These are phyloP conservation scores for Gryllus longicercus DNA, from an alignment of 2,888 invertebrate genomes.

Conservation along the genomic window DNA sequence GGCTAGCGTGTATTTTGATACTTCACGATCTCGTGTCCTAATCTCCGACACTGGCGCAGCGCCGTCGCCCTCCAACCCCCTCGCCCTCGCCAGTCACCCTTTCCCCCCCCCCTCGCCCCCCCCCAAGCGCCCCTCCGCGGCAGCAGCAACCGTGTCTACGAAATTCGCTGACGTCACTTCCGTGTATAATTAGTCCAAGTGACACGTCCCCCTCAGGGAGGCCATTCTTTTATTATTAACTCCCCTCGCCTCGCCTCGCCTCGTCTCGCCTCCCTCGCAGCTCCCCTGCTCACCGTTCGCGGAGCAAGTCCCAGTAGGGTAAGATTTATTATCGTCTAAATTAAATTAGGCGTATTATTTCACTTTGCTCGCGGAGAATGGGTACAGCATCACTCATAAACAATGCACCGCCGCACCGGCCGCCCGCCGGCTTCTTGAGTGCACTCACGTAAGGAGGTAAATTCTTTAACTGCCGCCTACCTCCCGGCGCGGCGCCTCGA, in stretches of 20 bases:
- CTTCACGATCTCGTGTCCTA: too few species aligned
- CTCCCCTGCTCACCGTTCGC: slow-evolving; percentile 22
- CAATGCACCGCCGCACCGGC: slow-evolving; percentile 25
- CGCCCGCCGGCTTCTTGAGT: neutral
- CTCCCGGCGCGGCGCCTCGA: neutral
- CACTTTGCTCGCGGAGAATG: slow-evolving; percentile 32
- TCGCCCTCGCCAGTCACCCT: neutral
- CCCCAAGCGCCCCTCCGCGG: neutral
- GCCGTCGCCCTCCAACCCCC: neutral
- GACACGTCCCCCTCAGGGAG: slow-evolving; percentile 36
- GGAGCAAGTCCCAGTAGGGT: slow-evolving; percentile 33
- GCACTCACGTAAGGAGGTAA: slow-evolving; percentile 17
- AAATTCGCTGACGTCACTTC: slow-evolving; percentile 35
- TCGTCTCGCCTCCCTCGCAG: neutral
- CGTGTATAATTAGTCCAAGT: slow-evolving; percentile 35
- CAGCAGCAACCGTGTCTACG: slow-evolving; percentile 12
- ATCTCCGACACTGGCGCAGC: too few species aligned
- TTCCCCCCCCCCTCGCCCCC: neutral
- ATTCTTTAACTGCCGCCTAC: slow-evolving; percentile 5
- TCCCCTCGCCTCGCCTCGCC: slow-evolving; percentile 23
- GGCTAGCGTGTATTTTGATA: too few species aligned
- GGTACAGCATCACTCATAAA: slow-evolving; percentile 32
- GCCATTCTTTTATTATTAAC: slow-evolving; percentile 35
- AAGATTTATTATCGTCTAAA: slow-evolving; percentile 36
- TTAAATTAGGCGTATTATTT: slow-evolving; percentile 37